These are phyloP conservation scores for Hetaerina titia DNA, from an alignment of 2,888 invertebrate species.

Conservation along the genomic window DNA sequence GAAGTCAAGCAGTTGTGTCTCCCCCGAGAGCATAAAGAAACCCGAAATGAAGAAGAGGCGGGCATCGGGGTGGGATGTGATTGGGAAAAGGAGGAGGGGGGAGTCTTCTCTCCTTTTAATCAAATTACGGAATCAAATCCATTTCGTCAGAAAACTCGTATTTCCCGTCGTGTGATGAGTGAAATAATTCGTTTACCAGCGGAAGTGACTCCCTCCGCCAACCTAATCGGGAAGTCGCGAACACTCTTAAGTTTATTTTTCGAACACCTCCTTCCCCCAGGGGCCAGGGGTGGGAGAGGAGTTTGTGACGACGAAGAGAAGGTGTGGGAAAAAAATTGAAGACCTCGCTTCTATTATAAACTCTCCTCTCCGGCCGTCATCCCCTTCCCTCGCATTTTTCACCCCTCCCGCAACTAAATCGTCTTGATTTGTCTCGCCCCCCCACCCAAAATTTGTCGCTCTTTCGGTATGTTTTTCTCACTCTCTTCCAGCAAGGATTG, in stretches of 20 bases:
- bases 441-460: not conserved
- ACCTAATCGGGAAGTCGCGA: not conserved
- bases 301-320: no score
- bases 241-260: slow-evolving; percentile 20
- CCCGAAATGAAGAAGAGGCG: not conserved
- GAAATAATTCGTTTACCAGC: slow-evolving; percentile 26
- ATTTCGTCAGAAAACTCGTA: not conserved
- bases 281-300: not conserved
- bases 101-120: not conserved
- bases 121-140: not conserved
- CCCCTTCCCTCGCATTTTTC: not conserved
- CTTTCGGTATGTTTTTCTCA: not conserved
- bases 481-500: no score
- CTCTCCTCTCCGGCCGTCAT: not conserved
- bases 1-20: no score
- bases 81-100: not conserved
- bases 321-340: not conserved
- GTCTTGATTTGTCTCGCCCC: not conserved
- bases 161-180: not conserved
- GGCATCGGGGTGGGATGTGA: not conserved
- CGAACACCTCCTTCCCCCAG: not conserved
- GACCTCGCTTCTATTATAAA: not conserved
- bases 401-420: not conserved
- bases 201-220: not conserved
- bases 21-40: not conserved